Evolutionary conservation across 1,140 invertebrate genomes (phyloP).

Genomic region (Diabrotica virgifera): DNA sequence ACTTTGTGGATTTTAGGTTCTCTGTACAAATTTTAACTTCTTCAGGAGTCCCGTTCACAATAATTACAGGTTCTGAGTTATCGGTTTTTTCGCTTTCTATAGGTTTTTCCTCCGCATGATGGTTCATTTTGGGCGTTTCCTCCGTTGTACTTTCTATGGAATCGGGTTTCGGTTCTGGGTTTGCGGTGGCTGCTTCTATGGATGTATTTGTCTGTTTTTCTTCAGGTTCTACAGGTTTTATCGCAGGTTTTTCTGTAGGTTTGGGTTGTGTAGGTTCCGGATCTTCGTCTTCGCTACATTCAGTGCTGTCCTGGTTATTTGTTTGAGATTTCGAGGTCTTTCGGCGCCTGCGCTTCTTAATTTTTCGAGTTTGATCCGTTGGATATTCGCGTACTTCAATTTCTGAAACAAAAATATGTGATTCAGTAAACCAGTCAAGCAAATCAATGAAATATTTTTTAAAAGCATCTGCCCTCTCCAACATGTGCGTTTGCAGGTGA

Average conservation of each 20-base stretch:
- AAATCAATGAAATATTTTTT: background rate
- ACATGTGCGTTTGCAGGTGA: no score
- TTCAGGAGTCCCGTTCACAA: background rate
- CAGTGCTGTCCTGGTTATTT: constrained; percentile 17
- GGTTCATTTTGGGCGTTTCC: constrained; percentile 22
- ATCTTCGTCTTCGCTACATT: constrained; percentile 34
- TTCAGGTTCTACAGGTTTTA: background rate
- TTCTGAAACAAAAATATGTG: constrained; percentile 18
- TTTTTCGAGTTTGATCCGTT: constrained; percentile 23
- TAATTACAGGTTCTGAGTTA: background rate
- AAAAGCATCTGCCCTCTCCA: no score
- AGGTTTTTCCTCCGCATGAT: constrained; percentile 6
- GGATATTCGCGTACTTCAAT: constrained; percentile 19
- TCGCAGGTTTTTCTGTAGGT: constrained; percentile 8
- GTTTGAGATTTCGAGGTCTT: constrained; percentile 34
- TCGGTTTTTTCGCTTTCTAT: constrained; percentile 9
- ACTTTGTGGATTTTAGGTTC: constrained; percentile 22
- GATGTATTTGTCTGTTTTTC: background rate
- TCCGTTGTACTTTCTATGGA: constrained; percentile 1
- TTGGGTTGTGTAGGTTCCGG: constrained; percentile 10
- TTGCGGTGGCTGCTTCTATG: background rate
- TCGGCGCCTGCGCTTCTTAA: constrained; percentile 37
- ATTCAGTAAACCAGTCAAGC: background rate
- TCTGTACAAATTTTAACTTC: constrained; percentile 7
- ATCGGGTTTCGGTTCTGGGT: constrained; percentile 8